These are phyloP conservation scores for Drosophila prolongata DNA, from an alignment of 2,888 invertebrate species.

Conservation along the genomic window DNA sequence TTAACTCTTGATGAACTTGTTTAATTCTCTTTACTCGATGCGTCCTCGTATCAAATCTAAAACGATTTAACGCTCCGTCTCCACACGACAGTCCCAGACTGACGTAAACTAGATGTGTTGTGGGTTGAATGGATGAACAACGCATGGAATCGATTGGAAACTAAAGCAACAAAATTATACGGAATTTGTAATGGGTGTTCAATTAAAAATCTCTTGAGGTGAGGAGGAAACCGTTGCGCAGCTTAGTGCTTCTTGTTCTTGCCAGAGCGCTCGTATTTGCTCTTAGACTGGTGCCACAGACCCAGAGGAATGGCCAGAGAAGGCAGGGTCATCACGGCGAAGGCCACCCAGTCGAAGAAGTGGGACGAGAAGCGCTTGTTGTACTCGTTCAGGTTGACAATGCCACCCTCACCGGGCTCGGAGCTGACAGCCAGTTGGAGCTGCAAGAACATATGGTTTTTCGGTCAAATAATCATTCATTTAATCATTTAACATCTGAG, in stretches of 20 bases:
- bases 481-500: too few relatives aligned
- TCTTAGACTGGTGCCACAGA: constrained; percentile 97
- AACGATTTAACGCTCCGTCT: constrained; percentile 76
- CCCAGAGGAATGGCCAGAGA: constrained; percentile 97
- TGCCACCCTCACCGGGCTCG: constrained; percentile 97
- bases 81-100: constrained; percentile 53
- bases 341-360: constrained; percentile 98
- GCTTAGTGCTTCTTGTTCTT: constrained; percentile 88
- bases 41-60: constrained; percentile 80
- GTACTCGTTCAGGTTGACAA: constrained; percentile 95
- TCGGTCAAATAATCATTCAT: neutral
- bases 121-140: constrained; percentile 61
- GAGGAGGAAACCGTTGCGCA: constrained; percentile 27
- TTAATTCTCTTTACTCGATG: constrained; percentile 57
- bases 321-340: constrained; percentile 98
- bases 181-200: constrained; percentile 57
- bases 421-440: constrained; percentile 90
- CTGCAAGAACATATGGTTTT: constrained; percentile 84
- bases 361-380: constrained; percentile 99
- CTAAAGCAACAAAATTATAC: constrained; percentile 52
- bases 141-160: constrained; percentile 46
- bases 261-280: constrained; percentile 94
- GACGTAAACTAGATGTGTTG: constrained; percentile 41
- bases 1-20: constrained; percentile 53
- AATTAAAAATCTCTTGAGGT: constrained; percentile 55